phyloP scores from a whole-genome alignment of 2,113 vertebrate genomes.

The Dipodomys stephensi region DNA sequence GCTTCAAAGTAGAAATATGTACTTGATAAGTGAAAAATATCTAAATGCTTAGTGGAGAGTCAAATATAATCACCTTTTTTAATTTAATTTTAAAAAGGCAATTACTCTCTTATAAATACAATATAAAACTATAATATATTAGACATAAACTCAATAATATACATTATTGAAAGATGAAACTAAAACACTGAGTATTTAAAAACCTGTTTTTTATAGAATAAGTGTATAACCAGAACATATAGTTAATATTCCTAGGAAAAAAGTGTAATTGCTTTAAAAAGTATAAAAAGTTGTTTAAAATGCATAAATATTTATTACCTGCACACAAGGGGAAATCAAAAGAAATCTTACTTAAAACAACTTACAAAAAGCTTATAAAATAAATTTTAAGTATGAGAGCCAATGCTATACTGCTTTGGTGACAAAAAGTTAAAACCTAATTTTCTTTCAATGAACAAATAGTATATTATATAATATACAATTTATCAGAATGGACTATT shows the following conservation, averaged over 20 bases:
- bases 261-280: neutral
- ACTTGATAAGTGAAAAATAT: constrained; percentile 84
- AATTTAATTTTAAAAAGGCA: constrained; percentile 64
- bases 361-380: constrained; percentile 32
- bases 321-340: neutral
- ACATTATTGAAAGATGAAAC: constrained; percentile 46
- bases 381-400: constrained; percentile 50
- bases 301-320: constrained; percentile 15
- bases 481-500: constrained; percentile 41
- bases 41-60: constrained; percentile 68
- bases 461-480: neutral
- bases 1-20: constrained; percentile 84
- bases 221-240: constrained; percentile 27
- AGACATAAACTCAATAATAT: constrained; percentile 51
- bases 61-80: constrained; percentile 70
- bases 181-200: constrained; percentile 52
- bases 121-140: constrained; percentile 47
- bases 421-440: constrained; percentile 58
- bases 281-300: no score
- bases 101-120: constrained; percentile 58
- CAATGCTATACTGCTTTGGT: constrained; percentile 10
- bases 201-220: constrained; percentile 32
- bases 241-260: neutral
- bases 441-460: constrained; percentile 2
- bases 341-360: constrained; percentile 50